A percentile compares a stretch with the other conserved stretches of the same genome.
Evolutionary conservation across 2,113 vertebrate species (phyloP).

Genomic region (Microcebus lehilahytsara): DNA sequence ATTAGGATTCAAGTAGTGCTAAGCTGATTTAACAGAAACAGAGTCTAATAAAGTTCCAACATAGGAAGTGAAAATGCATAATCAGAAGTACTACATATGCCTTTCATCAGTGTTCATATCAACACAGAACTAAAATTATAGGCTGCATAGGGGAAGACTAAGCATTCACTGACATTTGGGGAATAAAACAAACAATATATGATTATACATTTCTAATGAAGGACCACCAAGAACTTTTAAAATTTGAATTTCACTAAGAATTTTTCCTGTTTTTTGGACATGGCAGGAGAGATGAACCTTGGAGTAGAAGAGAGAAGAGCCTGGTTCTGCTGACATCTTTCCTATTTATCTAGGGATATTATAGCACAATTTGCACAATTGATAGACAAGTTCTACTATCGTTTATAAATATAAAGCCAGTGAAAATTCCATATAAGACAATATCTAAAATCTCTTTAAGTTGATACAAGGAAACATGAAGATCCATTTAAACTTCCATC

Average conservation of each 20-base stretch:
- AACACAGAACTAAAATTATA: not conserved
- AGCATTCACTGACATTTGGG: not conserved
- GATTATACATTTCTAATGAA: not conserved
- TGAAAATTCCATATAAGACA: not conserved
- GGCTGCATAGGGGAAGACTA: not conserved
- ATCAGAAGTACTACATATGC: not conserved
- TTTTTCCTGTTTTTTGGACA: not conserved
- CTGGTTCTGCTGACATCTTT: not conserved
- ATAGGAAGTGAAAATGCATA: not conserved
- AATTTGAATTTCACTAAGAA: not conserved
- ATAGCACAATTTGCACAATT: not conserved
- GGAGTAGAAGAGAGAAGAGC: not conserved
- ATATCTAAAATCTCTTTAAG: not conserved
- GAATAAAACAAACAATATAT: not conserved
- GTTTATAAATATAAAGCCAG: not conserved
- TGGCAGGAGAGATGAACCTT: not conserved
- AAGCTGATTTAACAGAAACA: not conserved
- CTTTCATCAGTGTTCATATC: not conserved
- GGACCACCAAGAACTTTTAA: not conserved
- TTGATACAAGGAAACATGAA: not conserved
- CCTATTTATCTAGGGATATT: not conserved
- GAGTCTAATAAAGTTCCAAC: not conserved
- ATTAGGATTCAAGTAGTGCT: not conserved
- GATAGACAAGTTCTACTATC: not conserved
- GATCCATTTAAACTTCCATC: not conserved